phyloP scores from a whole-genome alignment of 1,140 invertebrate genomes.

The Homalodisca vitripennis region DNA sequence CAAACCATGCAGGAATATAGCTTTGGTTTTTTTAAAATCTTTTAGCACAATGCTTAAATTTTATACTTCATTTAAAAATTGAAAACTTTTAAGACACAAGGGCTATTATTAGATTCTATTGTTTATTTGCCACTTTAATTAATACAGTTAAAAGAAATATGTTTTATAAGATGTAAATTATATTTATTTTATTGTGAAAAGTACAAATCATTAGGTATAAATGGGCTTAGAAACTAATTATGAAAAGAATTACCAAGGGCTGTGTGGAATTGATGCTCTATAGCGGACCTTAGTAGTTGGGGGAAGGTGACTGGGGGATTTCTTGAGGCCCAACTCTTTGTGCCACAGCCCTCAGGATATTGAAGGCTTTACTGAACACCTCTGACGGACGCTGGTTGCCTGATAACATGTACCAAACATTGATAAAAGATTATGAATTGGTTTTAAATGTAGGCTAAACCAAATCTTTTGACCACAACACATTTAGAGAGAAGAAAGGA shows the following conservation, averaged over 20 bases:
- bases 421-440: too few relatives aligned
- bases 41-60: too few relatives aligned
- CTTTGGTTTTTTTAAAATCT: too few relatives aligned
- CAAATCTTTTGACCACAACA: too few relatives aligned
- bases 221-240: background rate
- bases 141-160: background rate
- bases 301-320: conserved; percentile 33
- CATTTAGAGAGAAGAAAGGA: too few relatives aligned
- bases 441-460: too few relatives aligned
- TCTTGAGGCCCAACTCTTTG: conserved; percentile 34
- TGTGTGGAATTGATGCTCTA: conserved; percentile 48
- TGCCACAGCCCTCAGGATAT: conserved; percentile 35
- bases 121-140: background rate
- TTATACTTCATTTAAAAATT: background rate
- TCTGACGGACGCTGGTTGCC: background rate
- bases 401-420: too few relatives aligned
- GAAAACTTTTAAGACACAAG: background rate
- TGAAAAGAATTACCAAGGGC: conserved; percentile 42
- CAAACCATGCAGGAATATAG: too few relatives aligned
- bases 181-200: background rate
- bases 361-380: conserved; percentile 28
- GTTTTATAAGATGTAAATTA: background rate
- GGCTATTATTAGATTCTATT: background rate
- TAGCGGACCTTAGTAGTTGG: conserved; percentile 44
- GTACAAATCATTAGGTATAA: background rate